Conservation (phyloP, 2,888 invertebrate species). For the Idaea dimidiata region DNA sequence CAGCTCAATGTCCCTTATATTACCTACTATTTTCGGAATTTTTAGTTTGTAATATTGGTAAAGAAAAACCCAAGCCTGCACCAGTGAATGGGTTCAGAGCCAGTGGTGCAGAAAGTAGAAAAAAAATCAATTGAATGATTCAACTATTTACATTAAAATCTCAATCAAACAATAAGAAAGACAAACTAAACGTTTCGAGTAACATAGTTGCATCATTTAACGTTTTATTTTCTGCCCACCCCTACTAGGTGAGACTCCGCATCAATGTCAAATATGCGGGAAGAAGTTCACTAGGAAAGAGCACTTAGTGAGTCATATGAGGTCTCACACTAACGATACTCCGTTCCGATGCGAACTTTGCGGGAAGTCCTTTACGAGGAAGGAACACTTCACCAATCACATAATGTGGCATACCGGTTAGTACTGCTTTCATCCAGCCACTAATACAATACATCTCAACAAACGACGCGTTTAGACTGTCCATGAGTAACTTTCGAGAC, state of each 20-base stretch:
- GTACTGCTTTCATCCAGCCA: constrained; percentile 47
- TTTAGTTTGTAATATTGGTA: constrained; percentile 48
- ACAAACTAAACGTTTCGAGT: constrained; percentile 53
- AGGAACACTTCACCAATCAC: constrained; percentile 95
- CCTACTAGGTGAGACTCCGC: constrained; percentile 89
- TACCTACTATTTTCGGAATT: constrained; percentile 38
- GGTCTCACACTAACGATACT: constrained; percentile 93
- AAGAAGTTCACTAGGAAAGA: constrained; percentile 95
- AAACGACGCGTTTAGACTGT: background rate
- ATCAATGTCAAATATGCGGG: constrained; percentile 92
- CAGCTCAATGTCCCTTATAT: background rate
- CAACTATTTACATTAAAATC: constrained; percentile 58
- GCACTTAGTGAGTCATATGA: constrained; percentile 93
- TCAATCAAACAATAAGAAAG: constrained; percentile 24
- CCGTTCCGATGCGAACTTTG: constrained; percentile 93
- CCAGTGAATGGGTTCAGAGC: constrained; percentile 47
- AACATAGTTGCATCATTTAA: constrained; percentile 79
- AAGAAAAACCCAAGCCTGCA: constrained; percentile 68
- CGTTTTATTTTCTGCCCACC: constrained; percentile 26
- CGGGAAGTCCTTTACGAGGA: constrained; percentile 92
- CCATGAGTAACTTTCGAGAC: background rate
- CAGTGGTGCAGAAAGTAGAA: constrained; percentile 74
- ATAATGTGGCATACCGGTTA: constrained; percentile 92
- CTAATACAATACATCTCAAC: constrained; percentile 5
- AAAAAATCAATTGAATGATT: constrained; percentile 69